Conservation (phyloP, 2,888 invertebrate genomes). For the Apamea monoglypha region DNA sequence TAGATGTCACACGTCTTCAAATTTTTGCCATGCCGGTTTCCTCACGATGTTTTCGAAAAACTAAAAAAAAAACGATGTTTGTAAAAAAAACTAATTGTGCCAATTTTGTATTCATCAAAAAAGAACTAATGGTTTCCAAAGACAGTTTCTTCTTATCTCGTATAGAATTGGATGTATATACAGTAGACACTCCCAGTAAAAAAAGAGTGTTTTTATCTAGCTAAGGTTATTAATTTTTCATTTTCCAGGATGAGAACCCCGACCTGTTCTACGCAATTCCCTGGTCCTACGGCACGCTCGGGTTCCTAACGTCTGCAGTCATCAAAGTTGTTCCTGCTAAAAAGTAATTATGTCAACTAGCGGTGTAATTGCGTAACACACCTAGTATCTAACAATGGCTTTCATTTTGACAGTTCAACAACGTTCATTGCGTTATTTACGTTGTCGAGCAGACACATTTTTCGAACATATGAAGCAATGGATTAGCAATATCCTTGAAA, state of each 20-base stretch:
- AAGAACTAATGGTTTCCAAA: neutral
- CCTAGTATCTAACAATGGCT: too few relatives aligned
- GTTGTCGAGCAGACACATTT: too few relatives aligned
- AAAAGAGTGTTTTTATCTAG: neutral
- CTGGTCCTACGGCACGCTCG: constrained; percentile 96
- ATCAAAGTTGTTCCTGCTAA: constrained; percentile 94
- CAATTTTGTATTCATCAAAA: neutral
- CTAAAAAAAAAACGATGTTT: too few relatives aligned
- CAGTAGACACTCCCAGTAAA: neutral
- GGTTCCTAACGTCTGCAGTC: constrained; percentile 94
- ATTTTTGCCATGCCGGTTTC: too few relatives aligned
- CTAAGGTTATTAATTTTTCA: neutral
- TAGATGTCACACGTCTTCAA: too few relatives aligned
- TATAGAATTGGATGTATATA: neutral
- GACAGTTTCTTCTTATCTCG: neutral
- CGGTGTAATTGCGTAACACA: too few relatives aligned
- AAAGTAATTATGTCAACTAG: constrained; percentile 80
- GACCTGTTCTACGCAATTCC: constrained; percentile 95
- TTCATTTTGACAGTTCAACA: too few relatives aligned
- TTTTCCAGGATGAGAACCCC: constrained; percentile 91
- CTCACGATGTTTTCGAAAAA: too few relatives aligned
- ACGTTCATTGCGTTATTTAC: too few relatives aligned
- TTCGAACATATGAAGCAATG: too few relatives aligned
- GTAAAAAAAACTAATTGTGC: neutral
- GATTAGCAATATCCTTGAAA: too few relatives aligned